Base-by-base conservation (phyloP, 2,113 vertebrate genomes). In the Scomber scombrus region DNA sequence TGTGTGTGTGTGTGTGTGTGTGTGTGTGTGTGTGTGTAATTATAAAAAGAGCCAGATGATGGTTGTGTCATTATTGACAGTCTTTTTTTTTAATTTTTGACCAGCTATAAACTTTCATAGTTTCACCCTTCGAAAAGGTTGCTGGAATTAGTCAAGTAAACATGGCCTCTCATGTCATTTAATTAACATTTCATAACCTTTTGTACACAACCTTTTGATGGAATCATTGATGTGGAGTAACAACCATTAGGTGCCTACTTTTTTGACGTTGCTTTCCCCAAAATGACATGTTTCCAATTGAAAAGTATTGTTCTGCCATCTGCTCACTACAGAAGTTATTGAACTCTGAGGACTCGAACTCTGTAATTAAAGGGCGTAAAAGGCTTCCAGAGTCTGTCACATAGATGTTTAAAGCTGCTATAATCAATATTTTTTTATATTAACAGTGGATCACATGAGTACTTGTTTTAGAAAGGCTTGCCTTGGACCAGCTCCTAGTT, bases 281-380 rank as follows among this genome's bases (percentile, higher is more conserved):
- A 67, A 55, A 55, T 65, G 23, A 64, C 51, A 65, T 23, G 67
- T 71, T 71, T 75, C 40, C 55, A 56, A 45, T 56, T 50, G 23
- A 67, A 67, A 71, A 61, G 61, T 47, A 31, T 61, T 62, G 18
- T 49, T 50, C 7, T 51, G 31, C 61, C 71, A 66, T 62, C 67
- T 73, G 67, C 67, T 77, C 50, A 29, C 8, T 10, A 46, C 40
- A 46, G 54, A 11, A 75, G 50, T 49, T 62, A 43, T 18, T 47
- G 76, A 75, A 66, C 64, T 70, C 12, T 40, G 29, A 11, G 11
- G 13, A 66, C 52, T 26, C 23, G 23, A 26, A 26, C 11, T 3
- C 61, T 40, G 50, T 77, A 69, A 78, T 81, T 77, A 77, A 13
- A 63, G 2, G 21, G 57, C 14, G n/a, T 31, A 21, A 21, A 58